Conservation (phyloP, 2,113 vertebrate species). For the Agapornis roseicollis region DNA sequence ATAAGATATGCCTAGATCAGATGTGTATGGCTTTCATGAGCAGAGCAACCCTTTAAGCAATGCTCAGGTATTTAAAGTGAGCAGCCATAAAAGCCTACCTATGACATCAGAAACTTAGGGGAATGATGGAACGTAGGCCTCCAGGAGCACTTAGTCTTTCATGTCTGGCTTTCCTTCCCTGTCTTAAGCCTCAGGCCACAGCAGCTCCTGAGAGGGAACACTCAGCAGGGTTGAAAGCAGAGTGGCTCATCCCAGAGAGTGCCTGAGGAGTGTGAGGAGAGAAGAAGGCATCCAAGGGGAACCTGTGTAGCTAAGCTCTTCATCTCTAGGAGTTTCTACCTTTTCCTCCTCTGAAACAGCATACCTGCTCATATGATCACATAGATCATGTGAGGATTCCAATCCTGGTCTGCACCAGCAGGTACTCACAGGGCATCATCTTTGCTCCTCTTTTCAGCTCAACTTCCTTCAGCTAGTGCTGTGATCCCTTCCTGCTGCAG, state of each 20-base stretch:
- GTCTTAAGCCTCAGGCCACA: background rate
- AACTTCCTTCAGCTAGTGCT: background rate
- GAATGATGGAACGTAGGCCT: background rate
- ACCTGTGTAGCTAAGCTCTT: background rate
- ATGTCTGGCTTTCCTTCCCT: background rate
- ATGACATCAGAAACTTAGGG: background rate
- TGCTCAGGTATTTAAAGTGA: background rate
- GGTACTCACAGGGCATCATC: background rate
- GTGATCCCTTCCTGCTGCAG: background rate
- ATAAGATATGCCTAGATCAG: background rate
- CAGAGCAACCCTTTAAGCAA: background rate
- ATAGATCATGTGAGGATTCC: background rate
- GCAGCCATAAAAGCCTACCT: background rate
- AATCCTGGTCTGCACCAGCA: background rate
- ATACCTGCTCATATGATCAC: background rate
- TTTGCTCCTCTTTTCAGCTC: background rate
- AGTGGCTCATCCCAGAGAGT: background rate
- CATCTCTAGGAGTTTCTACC: background rate
- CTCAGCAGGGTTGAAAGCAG: background rate
- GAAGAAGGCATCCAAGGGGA: background rate
- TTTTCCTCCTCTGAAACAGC: background rate
- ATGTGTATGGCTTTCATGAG: fast-evolving
- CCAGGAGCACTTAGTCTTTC: background rate
- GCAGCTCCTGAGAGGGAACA: background rate
- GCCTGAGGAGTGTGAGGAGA: background rate